A percentile compares a stretch with the other conserved stretches of the same genome.
These are phyloP conservation scores for Dicycla oo DNA, from an alignment of 2,888 invertebrate species.

Conservation along the genomic window DNA sequence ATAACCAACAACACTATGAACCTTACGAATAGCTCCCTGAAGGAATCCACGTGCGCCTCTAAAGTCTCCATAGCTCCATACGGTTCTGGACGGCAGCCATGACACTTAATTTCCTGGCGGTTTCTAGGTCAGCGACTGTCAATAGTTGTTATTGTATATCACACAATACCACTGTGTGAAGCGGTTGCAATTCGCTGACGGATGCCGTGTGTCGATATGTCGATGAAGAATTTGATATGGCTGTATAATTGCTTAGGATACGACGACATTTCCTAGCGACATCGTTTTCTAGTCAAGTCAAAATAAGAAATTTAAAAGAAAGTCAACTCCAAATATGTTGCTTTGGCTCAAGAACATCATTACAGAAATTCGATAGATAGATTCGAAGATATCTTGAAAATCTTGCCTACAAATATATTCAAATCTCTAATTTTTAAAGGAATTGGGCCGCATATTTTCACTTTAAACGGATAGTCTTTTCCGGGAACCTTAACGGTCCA, in stretches of 20 bases:
- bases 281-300: neutral
- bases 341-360: neutral
- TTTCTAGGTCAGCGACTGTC: conserved; percentile 68
- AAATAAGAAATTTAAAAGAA: neutral
- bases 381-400: neutral
- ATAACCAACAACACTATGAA: conserved; percentile 10
- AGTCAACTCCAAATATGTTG: neutral
- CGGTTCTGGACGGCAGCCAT: conserved; percentile 25
- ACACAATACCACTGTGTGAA: conserved; percentile 40
- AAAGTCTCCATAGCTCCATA: conserved; percentile 3
- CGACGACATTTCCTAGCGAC: too few relatives aligned
- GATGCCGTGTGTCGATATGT: neutral
- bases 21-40: conserved; percentile 15
- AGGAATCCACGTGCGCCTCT: conserved; percentile 11
- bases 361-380: neutral
- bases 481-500: neutral
- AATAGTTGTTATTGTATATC: conserved; percentile 34
- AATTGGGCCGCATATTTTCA: conserved; percentile 6
- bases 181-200: conserved; percentile 18
- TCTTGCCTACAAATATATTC: neutral
- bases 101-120: conserved; percentile 72
- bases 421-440: conserved; percentile 1
- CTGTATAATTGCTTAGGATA: neutral
- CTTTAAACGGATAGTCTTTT: conserved; percentile 22
- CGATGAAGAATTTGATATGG: neutral